phyloP scores from a whole-genome alignment of 1,140 invertebrate genomes.

The Lamellibrachia luymesi region DNA sequence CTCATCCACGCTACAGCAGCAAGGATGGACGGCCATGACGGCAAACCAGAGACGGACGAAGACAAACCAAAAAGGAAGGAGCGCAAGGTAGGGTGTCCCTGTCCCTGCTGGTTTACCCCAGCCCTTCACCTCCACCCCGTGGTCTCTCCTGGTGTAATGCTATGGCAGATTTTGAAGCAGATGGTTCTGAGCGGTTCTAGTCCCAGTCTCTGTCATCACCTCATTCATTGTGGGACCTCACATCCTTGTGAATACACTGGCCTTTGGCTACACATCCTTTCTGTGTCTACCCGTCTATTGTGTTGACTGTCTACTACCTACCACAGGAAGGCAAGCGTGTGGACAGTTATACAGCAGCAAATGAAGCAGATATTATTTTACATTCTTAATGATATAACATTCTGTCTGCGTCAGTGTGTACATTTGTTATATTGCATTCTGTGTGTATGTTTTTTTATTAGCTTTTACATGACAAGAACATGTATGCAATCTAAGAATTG shows the following conservation, averaged over 20 bases:
- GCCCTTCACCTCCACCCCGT: too few species aligned
- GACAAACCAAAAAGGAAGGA: not conserved
- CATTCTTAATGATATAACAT: not conserved
- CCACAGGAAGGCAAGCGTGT: not conserved
- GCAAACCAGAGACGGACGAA: not conserved
- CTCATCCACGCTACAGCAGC: not conserved
- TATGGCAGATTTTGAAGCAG: not conserved
- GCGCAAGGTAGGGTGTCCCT: not conserved
- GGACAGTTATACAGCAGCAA: not conserved
- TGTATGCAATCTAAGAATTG: not conserved
- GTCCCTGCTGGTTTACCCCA: too few species aligned
- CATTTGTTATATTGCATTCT: not conserved
- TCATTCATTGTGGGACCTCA: not conserved
- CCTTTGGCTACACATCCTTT: not conserved
- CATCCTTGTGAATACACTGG: not conserved
- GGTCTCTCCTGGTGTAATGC: not conserved
- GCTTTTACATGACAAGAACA: not conserved
- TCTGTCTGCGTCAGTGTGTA: not conserved
- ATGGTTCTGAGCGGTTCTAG: not conserved
- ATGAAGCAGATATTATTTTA: not conserved
- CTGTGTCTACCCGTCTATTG: not conserved
- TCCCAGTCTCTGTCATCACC: not conserved
- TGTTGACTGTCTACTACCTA: not conserved
- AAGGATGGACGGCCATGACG: not conserved
- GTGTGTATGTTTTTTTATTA: not conserved